Evolutionary conservation across 1,140 invertebrate species (phyloP), one percentile per base, ranked within the genome.

Genomic region (Hyles euphorbiae): DNA sequence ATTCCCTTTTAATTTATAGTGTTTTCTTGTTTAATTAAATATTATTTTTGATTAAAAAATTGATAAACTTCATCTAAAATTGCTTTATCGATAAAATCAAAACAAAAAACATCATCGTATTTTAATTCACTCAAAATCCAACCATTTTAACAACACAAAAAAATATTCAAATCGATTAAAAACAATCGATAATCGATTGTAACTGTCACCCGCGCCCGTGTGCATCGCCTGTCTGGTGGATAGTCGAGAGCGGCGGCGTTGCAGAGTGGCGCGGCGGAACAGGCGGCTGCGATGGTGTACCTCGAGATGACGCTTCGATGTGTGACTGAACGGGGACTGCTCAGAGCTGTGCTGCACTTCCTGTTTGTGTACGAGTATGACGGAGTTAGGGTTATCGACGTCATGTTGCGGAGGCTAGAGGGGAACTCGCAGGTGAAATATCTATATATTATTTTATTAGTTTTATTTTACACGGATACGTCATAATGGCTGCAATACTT

Each of bases 201-300:
- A 36, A 63, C 70, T 71, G 68, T 74, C 75, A 76, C 72, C 75
- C 79, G 76, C 70, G 47, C 46, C 56, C 59, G 58, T 65, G 57
- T 57, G 55, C 12, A 43, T 62, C 59, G 54, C 70, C 60, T 68
- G 77, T 74, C 45, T 67, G 67, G 77, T 74, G 69, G 73, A 36
- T 86, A 84, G 83, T 84, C 81, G 74, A 81, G 73, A 81, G 70
- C 69, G 70, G 89, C 82, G 83, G 80, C 88, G 81, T 92, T 92
- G 84, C 91, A 95, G 93, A 94, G 90, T 80, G 94, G 95, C 61
- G 90, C 95, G 63, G 94, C 95, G 55, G 97, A 98, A 83, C 93
- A 98, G 76, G 94, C 97, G 36, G 94, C 97, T 40, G 95, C 97
- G 1, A 98, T 96, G 67, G 95, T 96, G 5, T 98, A 99, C 84